phyloP scores from a whole-genome alignment of 2,113 vertebrate species.

The Lepidothrix coronata region DNA sequence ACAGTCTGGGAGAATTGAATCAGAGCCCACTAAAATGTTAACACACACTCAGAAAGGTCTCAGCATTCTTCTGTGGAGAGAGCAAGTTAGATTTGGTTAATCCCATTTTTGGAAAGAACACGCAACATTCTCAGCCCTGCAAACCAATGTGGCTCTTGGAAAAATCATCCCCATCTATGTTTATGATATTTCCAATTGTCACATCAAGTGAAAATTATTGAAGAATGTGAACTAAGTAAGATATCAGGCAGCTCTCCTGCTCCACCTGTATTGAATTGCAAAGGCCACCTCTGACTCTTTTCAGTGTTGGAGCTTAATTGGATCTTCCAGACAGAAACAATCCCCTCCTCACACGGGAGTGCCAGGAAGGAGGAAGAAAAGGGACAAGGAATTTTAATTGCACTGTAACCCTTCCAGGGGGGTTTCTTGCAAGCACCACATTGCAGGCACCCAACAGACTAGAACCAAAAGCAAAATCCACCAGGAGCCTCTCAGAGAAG shows the following conservation, averaged over 20 bases:
- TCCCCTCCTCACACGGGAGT: not conserved
- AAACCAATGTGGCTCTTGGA: not conserved
- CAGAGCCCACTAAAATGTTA: not conserved
- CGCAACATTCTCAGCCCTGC: not conserved
- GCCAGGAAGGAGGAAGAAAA: constrained; percentile 1
- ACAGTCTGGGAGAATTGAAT: not conserved
- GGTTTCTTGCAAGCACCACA: not conserved
- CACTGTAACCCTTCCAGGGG: not conserved
- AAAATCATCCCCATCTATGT: not conserved
- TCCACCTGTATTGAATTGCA: not conserved
- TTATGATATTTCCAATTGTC: not conserved
- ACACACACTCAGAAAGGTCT: not conserved
- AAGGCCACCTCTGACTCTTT: not conserved
- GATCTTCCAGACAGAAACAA: constrained; percentile 16
- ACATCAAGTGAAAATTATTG: not conserved
- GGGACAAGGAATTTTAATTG: constrained; percentile 60
- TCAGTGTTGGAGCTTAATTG: not conserved
- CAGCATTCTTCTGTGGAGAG: not conserved
- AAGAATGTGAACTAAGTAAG: not conserved
- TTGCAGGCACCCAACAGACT: constrained; percentile 15
- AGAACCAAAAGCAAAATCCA: not conserved
- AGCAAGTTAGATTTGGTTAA: not conserved
- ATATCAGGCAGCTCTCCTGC: not conserved
- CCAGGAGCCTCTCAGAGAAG: not conserved
- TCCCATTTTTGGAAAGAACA: not conserved